These are phyloP conservation scores for Hydroisotoma schaefferi DNA, from an alignment of 2,888 invertebrate genomes.

Conservation along the genomic window DNA sequence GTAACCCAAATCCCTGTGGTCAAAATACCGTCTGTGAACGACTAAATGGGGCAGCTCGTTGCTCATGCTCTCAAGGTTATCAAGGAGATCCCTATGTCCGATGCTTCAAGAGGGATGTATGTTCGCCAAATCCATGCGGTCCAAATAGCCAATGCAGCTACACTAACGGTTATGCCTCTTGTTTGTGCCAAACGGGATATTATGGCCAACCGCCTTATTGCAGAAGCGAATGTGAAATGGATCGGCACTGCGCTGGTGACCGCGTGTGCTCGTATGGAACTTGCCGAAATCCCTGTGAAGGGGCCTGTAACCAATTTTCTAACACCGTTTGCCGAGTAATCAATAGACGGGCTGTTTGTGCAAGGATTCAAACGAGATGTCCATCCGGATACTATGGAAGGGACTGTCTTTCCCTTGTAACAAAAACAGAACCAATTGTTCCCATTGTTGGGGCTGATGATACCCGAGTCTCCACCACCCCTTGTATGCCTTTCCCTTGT, in stretches of 20 bases:
- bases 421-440: constrained; percentile 9
- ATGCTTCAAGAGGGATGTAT: constrained; percentile 24
- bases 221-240: constrained; percentile 39
- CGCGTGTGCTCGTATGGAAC: constrained; percentile 29
- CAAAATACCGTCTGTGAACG: constrained; percentile 5
- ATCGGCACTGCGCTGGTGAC: constrained; percentile 37
- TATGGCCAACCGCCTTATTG: constrained; percentile 43
- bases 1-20: constrained; percentile 17
- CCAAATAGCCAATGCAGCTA: constrained; percentile 33
- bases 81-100: constrained; percentile 34
- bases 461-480: not conserved
- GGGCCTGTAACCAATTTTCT: constrained; percentile 47
- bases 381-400: constrained; percentile 50
- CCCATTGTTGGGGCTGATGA: not conserved
- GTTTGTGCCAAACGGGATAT: constrained; percentile 32
- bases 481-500: constrained; percentile 26
- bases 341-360: constrained; percentile 50
- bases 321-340: constrained; percentile 49
- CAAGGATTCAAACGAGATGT: constrained; percentile 44
- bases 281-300: constrained; percentile 43
- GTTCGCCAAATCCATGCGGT: constrained; percentile 37
- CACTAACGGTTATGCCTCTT: constrained; percentile 32
- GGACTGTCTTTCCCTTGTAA: constrained; percentile 40
- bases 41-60: constrained; percentile 8
- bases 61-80: constrained; percentile 23